Evolutionary conservation across 2,113 vertebrate genomes (phyloP), one percentile per base, ranked within the genome.

Genomic region (Gobiocypris rarus): DNA sequence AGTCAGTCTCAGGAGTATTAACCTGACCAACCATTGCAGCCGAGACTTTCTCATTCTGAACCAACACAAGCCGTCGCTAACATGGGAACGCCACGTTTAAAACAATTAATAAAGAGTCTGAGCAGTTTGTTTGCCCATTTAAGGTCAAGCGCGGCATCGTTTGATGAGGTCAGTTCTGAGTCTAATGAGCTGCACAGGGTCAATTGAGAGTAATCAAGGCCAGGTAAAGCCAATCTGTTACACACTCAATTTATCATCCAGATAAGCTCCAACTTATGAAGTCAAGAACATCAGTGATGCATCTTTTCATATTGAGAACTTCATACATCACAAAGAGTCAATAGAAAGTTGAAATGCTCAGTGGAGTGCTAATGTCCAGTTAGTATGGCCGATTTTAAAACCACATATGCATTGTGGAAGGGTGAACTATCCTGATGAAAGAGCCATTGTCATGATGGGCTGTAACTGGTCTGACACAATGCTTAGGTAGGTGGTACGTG

Each of bases 1-100:
- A 90, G 90, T 84, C 73, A 87, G 88, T 86, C 63, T 84, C 75
- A 74, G 81, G 70, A 83, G 89, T 79, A 82, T 90, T 89, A 86
- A 81, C 28, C 69, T 31, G 75, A 61, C 86, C 90, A 92, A 85
- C 73, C 83, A 69, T 28, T 54, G 70, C 15, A 86, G 15, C n/a
- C 5, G n/a, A 76, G 8, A 74, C 34, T 19, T 75, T 77, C 19
- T 41, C 2, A 5, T 4, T 9, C 41, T 9, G 26, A 34, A 52
- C n/a, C 17, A 22, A 48, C 6, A 13, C 48, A 75, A 34, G 54
- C 34, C 34, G 38, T 38, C 13, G 1, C 7, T 7, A 41, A 71
- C n/a, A 8, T 11, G n/a, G 26, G 6, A 45, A 48, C 52, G 61
- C 4, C 61, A 22, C 43, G 5, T 67, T 48, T 69, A 67, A 79